Evolutionary conservation across 64 coral and sea anemone species (phyloP), one percentile per base, ranked within the genome.

Genomic region (Actinia equina): DNA sequence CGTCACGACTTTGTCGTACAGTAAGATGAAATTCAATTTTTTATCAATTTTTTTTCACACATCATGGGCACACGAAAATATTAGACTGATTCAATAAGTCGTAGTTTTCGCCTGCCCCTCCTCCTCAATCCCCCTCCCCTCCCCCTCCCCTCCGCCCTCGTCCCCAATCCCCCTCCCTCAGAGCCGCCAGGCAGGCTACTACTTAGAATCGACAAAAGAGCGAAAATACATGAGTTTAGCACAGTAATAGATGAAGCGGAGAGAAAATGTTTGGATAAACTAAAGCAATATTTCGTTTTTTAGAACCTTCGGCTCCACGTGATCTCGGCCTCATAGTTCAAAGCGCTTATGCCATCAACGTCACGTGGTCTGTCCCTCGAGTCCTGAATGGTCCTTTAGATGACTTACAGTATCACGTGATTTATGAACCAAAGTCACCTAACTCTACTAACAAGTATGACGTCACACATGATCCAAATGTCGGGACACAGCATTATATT

Each of bases 381-480:
- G n/a, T 57, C 44, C 67, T 87, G 27, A 86, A 92, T 52, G 90
- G 90, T 52, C 80, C 86, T 43, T 64, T 87, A 16, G 64, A 54
- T 41, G 64, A 78, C 20, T n/a, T 92, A 18, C 5, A 37, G 26
- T 92, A 92, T 79, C 59, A 80, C 45, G 54, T 92, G 18, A 71
- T 45, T 57, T 92, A 87, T 27, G 8, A 37, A 17, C 90, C 90
- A 16, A 59, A 71, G 5, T 60, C 61, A 42, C 84, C 44, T 44
- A 92, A 92, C 61, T 65, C 15, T 2, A 87, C 90, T 12, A 30
- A 74, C 14, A 77, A 87, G 43, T 22, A 63, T 82, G 69, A 59
- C 46, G 65, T 92, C 25, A 9, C 22, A 26, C 90, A 92, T 25
- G 60, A 78, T 6, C 7, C 44, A 12, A 49, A 5, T 58, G 59